Conservation (phyloP, 2,113 vertebrate genomes). For the Chinchilla lanigera region DNA sequence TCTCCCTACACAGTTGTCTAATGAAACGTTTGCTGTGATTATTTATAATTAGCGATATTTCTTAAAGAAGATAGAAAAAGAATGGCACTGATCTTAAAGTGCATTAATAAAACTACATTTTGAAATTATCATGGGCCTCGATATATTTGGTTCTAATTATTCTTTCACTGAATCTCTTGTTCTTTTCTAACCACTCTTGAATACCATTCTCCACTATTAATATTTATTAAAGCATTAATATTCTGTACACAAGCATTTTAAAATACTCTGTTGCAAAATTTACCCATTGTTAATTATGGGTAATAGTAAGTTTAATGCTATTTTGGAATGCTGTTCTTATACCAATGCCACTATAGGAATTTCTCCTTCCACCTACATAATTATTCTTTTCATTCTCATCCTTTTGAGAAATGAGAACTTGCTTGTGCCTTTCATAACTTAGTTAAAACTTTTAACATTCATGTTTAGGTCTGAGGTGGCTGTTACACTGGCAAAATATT, state of each 20-base stretch:
- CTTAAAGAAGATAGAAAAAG: constrained; percentile 60
- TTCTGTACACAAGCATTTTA: constrained; percentile 64
- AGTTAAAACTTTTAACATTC: constrained; percentile 65
- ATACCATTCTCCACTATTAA: constrained; percentile 51
- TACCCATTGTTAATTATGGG: constrained; percentile 54
- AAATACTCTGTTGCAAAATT: constrained; percentile 50
- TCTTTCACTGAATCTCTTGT: not conserved
- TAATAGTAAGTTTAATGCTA: constrained; percentile 61
- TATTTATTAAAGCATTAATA: constrained; percentile 55
- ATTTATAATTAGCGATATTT: constrained; percentile 70
- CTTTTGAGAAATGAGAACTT: constrained; percentile 61
- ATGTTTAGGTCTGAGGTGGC: constrained; percentile 58
- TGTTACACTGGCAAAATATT: constrained; percentile 54
- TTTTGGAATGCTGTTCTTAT: constrained; percentile 54
- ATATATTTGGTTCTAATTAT: constrained; percentile 69
- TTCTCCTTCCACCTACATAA: constrained; percentile 57
- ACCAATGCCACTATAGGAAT: constrained; percentile 70
- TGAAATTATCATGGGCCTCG: constrained; percentile 62
- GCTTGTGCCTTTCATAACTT: constrained; percentile 77
- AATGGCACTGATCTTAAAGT: constrained; percentile 69
- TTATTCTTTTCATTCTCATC: constrained; percentile 67
- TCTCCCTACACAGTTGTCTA: not conserved
- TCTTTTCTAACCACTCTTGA: constrained; percentile 51
- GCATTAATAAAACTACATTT: constrained; percentile 77
- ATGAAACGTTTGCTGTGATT: constrained; percentile 64